Evolutionary conservation across 1,140 invertebrate genomes (phyloP).

Genomic region (Megathymus violae): DNA sequence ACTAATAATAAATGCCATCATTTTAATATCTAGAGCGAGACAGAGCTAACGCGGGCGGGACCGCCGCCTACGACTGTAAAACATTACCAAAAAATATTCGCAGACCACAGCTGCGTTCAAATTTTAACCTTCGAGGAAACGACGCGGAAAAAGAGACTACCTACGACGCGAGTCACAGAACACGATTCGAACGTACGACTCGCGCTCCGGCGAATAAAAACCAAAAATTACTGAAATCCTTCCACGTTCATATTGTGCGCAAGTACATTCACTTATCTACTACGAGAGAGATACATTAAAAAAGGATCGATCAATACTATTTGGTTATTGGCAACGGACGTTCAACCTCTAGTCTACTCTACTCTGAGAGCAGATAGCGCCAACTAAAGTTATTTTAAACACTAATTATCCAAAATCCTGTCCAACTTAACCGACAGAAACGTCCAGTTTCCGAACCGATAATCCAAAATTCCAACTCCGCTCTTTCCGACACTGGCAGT

Average conservation of each 20-base stretch:
- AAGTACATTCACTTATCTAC: conserved; percentile 72
- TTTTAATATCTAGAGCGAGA: conserved; percentile 60
- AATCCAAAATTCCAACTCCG: conserved; percentile 34
- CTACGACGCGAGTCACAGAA: too few species aligned
- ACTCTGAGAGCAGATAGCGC: conserved; percentile 57
- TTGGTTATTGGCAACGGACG: conserved; percentile 76
- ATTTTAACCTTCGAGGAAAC: conserved; percentile 42
- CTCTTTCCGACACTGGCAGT: conserved; percentile 64
- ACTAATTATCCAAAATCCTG: conserved; percentile 49
- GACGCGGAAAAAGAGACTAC: conserved; percentile 23
- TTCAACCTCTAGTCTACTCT: conserved; percentile 57
- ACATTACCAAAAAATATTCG: conserved; percentile 62
- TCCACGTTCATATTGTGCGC: conserved; percentile 72
- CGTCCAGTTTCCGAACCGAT: conserved; percentile 18
- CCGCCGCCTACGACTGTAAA: conserved; percentile 45
- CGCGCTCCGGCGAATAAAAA: conserved; percentile 44
- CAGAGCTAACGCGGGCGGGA: too few species aligned
- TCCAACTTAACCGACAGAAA: conserved; percentile 29
- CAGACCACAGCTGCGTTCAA: conserved; percentile 46
- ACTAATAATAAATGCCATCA: conserved; percentile 69
- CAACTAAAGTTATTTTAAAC: conserved; percentile 54
- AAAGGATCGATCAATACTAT: conserved; percentile 77
- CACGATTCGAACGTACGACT: too few species aligned
- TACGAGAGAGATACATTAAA: conserved; percentile 72
- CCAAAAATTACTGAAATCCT: conserved; percentile 49